Evolutionary conservation across 2,797 vertebrate species (phyloP), one percentile per base, ranked within the genome.

Genomic region (Astyanax mexicanus): DNA sequence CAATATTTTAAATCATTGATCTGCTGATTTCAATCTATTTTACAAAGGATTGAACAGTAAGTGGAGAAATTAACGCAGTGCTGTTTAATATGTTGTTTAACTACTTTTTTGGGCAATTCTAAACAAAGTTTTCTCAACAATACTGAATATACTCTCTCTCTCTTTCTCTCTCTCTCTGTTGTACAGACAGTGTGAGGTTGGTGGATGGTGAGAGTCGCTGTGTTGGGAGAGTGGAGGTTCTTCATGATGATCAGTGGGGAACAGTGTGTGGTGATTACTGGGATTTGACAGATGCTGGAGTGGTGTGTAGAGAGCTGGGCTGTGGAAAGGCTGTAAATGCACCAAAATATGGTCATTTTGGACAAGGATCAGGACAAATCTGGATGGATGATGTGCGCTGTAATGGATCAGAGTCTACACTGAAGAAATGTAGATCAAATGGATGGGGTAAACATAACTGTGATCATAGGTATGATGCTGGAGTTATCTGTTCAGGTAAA

Each of bases 231-330:
- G 3, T 74, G 19, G 77, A 74, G 38, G 45, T 52, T 62, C 4
- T n/a, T 44, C 11, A 71, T 27, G 21, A 10, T 0, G 19, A 3
- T 37, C 3, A 25, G 17, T 80, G 78, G 78, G 67, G 72, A 42
- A 75, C 72, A 0, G 60, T 80, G 51, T 80, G 92, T 78, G 78
- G 42, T 55, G 80, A 15, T 35, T 64, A 77, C 52, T 90, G 87
- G 88, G 3, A n/a, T 49, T 29, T 35, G 4, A 9, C 32, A 0
- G 81, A 84, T 12, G 73, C 79, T 15, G 17, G 68, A 0, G 83
- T 92, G 61, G n/a, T 89, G 54, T 93, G 92, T 74, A 55, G 1
- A 49, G 89, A 92, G 73, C 45, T 89, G 0, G 74, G n/a, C 70
- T 93, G 92, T 44, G 88, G 86, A 0, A 0, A 1, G 6, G 29